These are phyloP conservation scores for Leistus spinibarbis DNA, from an alignment of 2,888 invertebrate species.

Conservation along the genomic window DNA sequence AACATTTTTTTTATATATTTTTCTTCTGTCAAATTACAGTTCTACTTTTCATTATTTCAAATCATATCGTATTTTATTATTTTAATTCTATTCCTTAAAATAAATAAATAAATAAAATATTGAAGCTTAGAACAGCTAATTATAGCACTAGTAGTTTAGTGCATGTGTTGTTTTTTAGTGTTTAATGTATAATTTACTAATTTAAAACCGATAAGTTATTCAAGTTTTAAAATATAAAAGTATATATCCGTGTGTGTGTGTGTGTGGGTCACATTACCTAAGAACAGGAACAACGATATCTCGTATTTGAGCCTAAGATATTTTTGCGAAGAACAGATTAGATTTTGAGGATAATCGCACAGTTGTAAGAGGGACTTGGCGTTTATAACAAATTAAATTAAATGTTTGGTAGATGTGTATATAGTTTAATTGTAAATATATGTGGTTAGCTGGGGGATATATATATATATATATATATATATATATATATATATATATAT, in stretches of 20 bases:
- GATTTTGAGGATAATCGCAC: no score
- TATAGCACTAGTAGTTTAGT: neutral
- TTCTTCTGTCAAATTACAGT: neutral
- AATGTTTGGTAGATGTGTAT: no score
- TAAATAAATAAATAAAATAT: neutral
- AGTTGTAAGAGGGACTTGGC: no score
- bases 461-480: neutral
- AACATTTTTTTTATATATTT: slow-evolving; percentile 43
- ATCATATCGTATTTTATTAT: neutral
- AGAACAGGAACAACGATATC: no score
- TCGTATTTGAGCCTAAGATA: no score
- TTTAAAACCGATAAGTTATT: neutral
- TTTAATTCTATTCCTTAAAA: neutral
- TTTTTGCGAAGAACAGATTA: no score
- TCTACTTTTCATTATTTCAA: neutral
- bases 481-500: neutral
- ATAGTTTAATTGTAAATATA: no score
- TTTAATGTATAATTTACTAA: neutral
- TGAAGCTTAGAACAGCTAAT: neutral
- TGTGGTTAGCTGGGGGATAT: no score
- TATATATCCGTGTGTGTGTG: neutral
- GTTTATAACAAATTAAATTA: no score
- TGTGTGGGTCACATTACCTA: no score
- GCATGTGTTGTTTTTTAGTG: neutral
- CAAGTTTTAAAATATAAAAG: neutral